Conservation (phyloP, 2,797 vertebrate species). For the Telmatherina bonti region DNA sequence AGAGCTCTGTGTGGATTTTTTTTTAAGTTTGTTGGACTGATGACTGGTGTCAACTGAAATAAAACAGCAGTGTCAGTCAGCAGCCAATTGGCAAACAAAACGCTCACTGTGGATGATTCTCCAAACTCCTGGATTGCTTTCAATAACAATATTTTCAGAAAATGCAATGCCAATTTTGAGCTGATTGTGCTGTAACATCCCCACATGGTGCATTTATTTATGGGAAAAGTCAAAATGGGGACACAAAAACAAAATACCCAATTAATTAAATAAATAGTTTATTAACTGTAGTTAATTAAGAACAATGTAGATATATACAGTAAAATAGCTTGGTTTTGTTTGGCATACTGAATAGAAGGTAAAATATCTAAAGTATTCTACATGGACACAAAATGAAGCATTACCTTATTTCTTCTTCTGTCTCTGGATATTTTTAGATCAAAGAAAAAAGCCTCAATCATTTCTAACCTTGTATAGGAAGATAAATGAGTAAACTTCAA, state of each 20-base stretch:
- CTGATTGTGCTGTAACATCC: not conserved
- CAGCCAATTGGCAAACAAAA: conserved; percentile 21
- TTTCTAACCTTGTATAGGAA: too few relatives aligned
- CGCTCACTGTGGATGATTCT: conserved; percentile 8
- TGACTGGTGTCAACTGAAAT: conserved; percentile 4
- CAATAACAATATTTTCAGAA: conserved; percentile 20
- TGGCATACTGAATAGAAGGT: too few relatives aligned
- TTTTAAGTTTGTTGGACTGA: not conserved
- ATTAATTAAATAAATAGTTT: not conserved
- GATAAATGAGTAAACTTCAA: too few relatives aligned
- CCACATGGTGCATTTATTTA: conserved; percentile 9
- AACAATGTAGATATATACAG: not conserved
- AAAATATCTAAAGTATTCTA: too few relatives aligned
- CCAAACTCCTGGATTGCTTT: conserved; percentile 22
- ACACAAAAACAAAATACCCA: not conserved
- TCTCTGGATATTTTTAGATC: too few relatives aligned
- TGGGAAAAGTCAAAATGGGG: not conserved
- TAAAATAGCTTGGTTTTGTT: not conserved
- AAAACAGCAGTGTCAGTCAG: not conserved
- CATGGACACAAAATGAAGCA: too few relatives aligned
- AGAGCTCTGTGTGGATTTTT: not conserved
- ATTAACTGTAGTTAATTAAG: not conserved
- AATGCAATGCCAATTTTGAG: not conserved
- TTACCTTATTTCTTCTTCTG: too few relatives aligned
- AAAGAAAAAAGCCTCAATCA: too few relatives aligned